phyloP scores from a whole-genome alignment of 1,140 invertebrate genomes.

The Drosophila albomicans region DNA sequence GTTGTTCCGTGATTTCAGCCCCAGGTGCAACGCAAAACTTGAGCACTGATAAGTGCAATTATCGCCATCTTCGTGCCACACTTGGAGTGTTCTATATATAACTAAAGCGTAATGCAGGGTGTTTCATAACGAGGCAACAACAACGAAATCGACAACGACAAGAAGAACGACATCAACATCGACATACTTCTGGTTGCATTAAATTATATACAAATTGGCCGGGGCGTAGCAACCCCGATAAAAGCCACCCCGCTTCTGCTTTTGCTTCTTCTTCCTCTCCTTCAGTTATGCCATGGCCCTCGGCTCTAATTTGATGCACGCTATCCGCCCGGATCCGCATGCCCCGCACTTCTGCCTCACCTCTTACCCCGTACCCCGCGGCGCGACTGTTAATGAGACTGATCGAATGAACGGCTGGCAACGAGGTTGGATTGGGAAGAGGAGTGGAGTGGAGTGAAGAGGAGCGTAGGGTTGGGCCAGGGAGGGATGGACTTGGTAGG shows the following conservation, averaged over 20 bases:
- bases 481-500: slow-evolving; percentile 16
- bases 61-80: slow-evolving; percentile 20
- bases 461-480: slow-evolving; percentile 18
- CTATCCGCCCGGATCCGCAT: slow-evolving; percentile 17
- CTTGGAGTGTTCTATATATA: slow-evolving; percentile 4
- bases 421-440: not conserved
- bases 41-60: slow-evolving; percentile 9
- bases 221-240: slow-evolving; percentile 53
- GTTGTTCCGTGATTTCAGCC: slow-evolving; percentile 6
- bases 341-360: slow-evolving; percentile 5
- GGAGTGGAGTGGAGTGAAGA: not conserved
- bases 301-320: slow-evolving; percentile 53
- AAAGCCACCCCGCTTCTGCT: slow-evolving; percentile 43
- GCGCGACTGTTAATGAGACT: slow-evolving; percentile 33
- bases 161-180: slow-evolving; percentile 34
- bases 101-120: not conserved
- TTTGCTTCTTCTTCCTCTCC: too few species aligned
- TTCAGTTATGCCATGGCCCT: slow-evolving; percentile 15
- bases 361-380: slow-evolving; percentile 3
- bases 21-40: slow-evolving; percentile 21
- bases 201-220: slow-evolving; percentile 75
- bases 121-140: slow-evolving; percentile 5
- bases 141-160: slow-evolving; percentile 34
- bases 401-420: slow-evolving; percentile 51
- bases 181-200: slow-evolving; percentile 65